Base-by-base conservation (phyloP, 2,797 vertebrate species). In the Sorex maritimensis region DNA sequence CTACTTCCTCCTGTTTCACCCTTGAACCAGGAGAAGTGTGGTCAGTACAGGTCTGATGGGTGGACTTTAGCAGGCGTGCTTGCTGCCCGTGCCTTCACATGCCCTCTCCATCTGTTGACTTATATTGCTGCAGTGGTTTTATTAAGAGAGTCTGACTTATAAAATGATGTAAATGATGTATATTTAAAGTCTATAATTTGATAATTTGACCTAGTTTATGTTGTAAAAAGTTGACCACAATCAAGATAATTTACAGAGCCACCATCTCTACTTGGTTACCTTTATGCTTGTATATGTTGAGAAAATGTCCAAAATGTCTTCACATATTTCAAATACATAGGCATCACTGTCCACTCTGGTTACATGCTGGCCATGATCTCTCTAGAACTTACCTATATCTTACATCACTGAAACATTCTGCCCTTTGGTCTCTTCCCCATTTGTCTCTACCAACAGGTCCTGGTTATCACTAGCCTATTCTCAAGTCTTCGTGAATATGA, bases 401-500 rank as follows among this genome's bases (percentile, higher is more conserved):
- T 67, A 82, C 17, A 24, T 74, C 72, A 90, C 30, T 65, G 9
- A 67, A 82, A n/a, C 55, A 63, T 15, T 67, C 15, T 85, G 46
- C 8, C 24, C 26, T 74, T 52, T 74, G 69, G 58, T n/a, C n/a
- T 34, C 38, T 28, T 69, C 23, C 21, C n/a, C 41, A 65, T 81
- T 90, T 73, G 78, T 17, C 24, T 30, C 30, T 38, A 24, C 55
- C n/a, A 24, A 15, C 24, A 28, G 69, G 13, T 52, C 68, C 52
- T 73, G 63, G n/a, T 21, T 72, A 81, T n/a, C 78, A 73, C 79
- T 7, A 74, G 65, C 65, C 88, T 81, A 23, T 52, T 81, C 78
- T 49, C 55, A 26, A 26, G 65, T n/a, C 55, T 26, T 90, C 49
- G 55, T 52, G 49, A 49, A 11, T 8, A 19, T 61, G 58, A 61